Evolutionary conservation across 2,797 vertebrate genomes (phyloP).

Genomic region (Siniperca scherzeri): DNA sequence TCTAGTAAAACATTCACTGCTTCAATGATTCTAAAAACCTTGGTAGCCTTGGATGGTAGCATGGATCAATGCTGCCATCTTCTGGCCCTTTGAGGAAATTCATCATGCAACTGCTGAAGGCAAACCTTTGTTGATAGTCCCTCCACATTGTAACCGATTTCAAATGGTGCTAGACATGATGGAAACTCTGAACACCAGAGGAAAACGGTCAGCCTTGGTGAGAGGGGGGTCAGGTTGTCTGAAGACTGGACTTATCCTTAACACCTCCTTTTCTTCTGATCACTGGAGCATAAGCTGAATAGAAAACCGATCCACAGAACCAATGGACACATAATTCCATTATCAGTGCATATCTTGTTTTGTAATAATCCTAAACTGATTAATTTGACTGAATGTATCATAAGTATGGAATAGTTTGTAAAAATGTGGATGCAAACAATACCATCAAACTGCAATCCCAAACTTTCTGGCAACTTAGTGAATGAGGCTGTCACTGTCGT

Average conservation of each 20-base stretch:
- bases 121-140: constrained; percentile 75
- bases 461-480: neutral
- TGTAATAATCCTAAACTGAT: neutral
- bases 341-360: neutral
- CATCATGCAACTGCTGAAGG: neutral
- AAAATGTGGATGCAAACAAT: neutral
- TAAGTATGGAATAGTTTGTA: neutral
- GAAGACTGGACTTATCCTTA: neutral
- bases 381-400: neutral
- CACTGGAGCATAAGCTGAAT: neutral
- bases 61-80: constrained; percentile 58
- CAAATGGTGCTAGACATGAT: constrained; percentile 99
- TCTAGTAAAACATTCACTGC: neutral
- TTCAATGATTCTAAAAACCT: too few relatives aligned
- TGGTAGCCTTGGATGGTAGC: neutral
- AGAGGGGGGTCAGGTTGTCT: constrained; percentile 74
- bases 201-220: constrained; percentile 98
- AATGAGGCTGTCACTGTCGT: neutral
- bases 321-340: neutral
- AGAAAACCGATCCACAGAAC: neutral
- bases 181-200: constrained; percentile 98
- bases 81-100: constrained; percentile 27
- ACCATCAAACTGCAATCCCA: neutral
- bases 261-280: neutral
- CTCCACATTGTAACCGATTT: constrained; percentile 99